Percentiles rank a stretch among this genome's conserved stretches.
These are phyloP conservation scores for Sclerodermus sp. DNA, from an alignment of 2,888 invertebrate genomes.

Conservation along the genomic window DNA sequence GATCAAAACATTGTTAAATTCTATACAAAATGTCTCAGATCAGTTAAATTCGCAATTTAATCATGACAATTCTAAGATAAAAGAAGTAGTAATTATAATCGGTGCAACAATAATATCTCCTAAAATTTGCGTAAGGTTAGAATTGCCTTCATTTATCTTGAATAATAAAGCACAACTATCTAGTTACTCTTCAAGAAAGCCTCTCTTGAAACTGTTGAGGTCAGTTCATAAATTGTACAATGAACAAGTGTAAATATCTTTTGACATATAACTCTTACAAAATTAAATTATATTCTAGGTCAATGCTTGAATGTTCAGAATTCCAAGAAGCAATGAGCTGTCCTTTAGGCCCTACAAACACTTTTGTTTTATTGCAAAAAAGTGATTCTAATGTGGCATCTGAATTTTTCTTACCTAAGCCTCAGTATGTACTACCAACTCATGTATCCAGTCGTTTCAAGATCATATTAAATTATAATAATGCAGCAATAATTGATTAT, in stretches of 20 bases:
- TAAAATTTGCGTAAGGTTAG: conserved; percentile 44
- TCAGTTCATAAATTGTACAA: conserved; percentile 5
- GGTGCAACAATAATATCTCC: conserved; percentile 54
- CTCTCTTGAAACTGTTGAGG: conserved; percentile 53
- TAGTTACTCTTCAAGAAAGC: conserved; percentile 50
- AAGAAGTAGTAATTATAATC: conserved; percentile 49
- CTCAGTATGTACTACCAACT: conserved; percentile 36
- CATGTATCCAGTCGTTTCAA: conserved; percentile 32
- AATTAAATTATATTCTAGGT: conserved; percentile 30
- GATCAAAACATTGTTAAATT: conserved; percentile 34
- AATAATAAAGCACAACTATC: conserved; percentile 42
- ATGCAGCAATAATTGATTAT: conserved; percentile 23
- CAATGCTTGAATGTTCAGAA: conserved; percentile 45
- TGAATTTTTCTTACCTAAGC: conserved; percentile 50
- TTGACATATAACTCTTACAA: background rate
- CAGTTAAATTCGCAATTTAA: conserved; percentile 43
- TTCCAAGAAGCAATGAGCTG: conserved; percentile 48
- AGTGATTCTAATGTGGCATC: conserved; percentile 41
- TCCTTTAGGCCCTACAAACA: conserved; percentile 50
- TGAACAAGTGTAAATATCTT: background rate
- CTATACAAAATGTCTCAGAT: conserved; percentile 38
- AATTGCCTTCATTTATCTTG: conserved; percentile 43
- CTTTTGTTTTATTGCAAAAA: conserved; percentile 50
- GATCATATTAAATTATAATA: conserved; percentile 38
- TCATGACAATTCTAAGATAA: conserved; percentile 38